These are phyloP conservation scores for Melanargia galathea DNA, from an alignment of 2,888 invertebrate species.

Conservation along the genomic window DNA sequence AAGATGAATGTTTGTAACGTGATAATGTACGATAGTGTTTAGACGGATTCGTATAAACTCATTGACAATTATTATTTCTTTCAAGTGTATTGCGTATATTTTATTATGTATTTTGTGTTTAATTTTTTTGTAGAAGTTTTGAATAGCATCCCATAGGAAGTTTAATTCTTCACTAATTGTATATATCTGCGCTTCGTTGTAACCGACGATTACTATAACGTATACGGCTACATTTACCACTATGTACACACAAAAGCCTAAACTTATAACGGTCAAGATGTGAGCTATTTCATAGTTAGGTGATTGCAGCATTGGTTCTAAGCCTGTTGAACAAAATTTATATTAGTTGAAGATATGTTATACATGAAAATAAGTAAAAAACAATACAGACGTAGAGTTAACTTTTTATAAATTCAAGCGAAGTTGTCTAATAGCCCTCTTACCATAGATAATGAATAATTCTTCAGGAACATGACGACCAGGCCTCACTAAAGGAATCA, in stretches of 20 bases:
- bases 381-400: no score
- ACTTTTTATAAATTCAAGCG: no score
- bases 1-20: constrained; percentile 49
- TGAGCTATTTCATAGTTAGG: constrained; percentile 57
- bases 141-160: constrained; percentile 53
- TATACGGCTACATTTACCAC: constrained; percentile 52
- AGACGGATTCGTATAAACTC: constrained; percentile 48
- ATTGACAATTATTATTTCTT: constrained; percentile 45
- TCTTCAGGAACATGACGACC: constrained; percentile 54
- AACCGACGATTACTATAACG: constrained; percentile 54
- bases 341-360: no score
- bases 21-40: constrained; percentile 48
- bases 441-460: constrained; percentile 50
- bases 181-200: constrained; percentile 58
- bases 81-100: constrained; percentile 15
- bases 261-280: constrained; percentile 21
- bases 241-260: constrained; percentile 47
- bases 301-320: constrained; percentile 57
- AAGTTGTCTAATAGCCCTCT: not conserved
- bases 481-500: constrained; percentile 47
- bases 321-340: constrained; percentile 45
- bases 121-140: constrained; percentile 32
- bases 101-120: constrained; percentile 17
- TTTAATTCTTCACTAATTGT: constrained; percentile 55
- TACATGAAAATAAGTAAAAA: not conserved